Conservation (phyloP, 2,113 vertebrate genomes). For the Danio rerio region DNA sequence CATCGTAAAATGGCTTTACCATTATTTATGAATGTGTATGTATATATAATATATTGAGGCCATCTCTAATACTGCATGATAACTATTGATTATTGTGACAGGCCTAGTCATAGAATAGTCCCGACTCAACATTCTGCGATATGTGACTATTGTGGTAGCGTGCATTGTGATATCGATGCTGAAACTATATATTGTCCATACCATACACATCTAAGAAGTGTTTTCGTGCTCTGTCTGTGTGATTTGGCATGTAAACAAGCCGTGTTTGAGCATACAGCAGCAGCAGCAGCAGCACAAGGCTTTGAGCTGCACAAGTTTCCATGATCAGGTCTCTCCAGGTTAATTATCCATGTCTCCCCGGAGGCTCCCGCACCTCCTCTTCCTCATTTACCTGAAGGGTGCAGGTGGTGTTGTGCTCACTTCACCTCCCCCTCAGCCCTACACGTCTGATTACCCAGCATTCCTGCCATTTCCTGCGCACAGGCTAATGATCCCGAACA, state of each 20-base stretch:
- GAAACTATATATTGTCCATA: too few species aligned
- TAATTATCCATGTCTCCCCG: conserved; percentile 77
- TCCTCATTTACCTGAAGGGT: conserved; percentile 55
- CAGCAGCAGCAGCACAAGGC: background rate
- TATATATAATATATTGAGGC: too few species aligned
- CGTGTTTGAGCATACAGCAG: background rate
- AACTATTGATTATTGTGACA: too few species aligned
- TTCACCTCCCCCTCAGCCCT: conserved; percentile 44
- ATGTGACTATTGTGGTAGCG: too few species aligned
- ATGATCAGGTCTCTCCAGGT: conserved; percentile 77
- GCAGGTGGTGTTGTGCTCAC: conserved; percentile 59
- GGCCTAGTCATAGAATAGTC: too few species aligned
- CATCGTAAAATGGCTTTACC: too few species aligned
- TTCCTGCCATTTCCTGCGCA: conserved; percentile 28
- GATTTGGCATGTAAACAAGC: conserved; percentile 7
- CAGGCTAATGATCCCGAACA: conserved; percentile 12
- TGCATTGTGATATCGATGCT: background rate
- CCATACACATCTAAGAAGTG: too few species aligned
- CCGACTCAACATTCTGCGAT: too few species aligned
- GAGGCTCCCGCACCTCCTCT: conserved; percentile 57
- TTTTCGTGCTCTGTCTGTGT: background rate
- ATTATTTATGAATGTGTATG: too few species aligned
- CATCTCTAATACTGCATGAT: too few species aligned
- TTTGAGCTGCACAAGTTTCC: conserved; percentile 64
- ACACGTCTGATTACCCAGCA: conserved; percentile 51